These are phyloP conservation scores for Oreochromis grahami DNA, from an alignment of 2,797 vertebrate genomes.

Conservation along the genomic window DNA sequence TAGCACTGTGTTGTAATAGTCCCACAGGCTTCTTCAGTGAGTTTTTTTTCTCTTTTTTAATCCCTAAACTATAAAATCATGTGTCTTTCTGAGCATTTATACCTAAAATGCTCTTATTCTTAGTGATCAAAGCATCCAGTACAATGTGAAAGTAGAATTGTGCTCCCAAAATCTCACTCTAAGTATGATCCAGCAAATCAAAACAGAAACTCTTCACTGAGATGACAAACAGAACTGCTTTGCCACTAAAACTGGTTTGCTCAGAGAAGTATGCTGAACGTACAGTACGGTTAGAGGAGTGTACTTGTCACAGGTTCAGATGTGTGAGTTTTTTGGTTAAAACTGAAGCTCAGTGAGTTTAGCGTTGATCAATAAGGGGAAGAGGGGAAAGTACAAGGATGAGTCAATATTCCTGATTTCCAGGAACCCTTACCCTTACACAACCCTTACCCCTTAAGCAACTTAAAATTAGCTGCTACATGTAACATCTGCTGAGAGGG, in stretches of 20 bases:
- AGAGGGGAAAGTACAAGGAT: not conserved
- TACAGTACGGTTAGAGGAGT: not conserved
- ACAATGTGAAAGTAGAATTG: not conserved
- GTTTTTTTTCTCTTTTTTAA: fast-evolving
- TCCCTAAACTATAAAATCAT: not conserved
- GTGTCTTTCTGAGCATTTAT: not conserved
- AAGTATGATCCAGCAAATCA: not conserved
- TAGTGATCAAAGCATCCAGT: not conserved
- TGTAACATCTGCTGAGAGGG: not conserved
- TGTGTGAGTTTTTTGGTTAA: not conserved
- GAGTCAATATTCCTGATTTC: constrained; percentile 24
- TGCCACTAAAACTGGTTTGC: not conserved
- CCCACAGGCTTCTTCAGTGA: not conserved
- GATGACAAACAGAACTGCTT: not conserved
- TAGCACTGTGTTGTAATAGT: not conserved
- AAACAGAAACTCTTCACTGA: constrained; percentile 9
- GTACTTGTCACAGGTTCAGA: not conserved
- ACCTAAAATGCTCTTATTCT: not conserved
- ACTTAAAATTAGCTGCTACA: not conserved
- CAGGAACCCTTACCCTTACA: constrained; percentile 7
- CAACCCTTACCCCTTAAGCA: not conserved
- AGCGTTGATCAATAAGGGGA: not conserved
- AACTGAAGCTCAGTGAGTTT: constrained; percentile 1
- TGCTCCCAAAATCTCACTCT: not conserved
- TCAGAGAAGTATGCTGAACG: not conserved